Evolutionary conservation across 2,888 invertebrate species (phyloP).

Genomic region (Zaprionus lineosus): DNA sequence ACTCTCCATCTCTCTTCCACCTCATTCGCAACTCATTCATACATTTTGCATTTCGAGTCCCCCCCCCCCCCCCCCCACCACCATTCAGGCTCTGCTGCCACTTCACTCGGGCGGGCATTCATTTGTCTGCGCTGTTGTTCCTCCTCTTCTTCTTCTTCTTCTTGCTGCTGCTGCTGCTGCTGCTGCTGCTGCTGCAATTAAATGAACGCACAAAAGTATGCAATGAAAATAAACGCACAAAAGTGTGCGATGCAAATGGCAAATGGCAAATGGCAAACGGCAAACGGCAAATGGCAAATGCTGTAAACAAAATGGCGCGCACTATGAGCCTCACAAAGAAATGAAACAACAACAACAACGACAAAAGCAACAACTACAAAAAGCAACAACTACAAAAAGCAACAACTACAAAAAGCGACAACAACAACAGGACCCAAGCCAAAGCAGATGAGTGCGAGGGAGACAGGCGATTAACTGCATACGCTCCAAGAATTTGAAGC

Average conservation of each 20-base stretch:
- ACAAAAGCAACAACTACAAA: background rate
- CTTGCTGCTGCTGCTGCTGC: constrained; percentile 11
- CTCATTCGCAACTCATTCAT: too few relatives aligned
- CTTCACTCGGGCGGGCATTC: background rate
- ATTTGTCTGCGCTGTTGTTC: background rate
- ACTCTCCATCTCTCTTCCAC: background rate
- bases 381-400: too few relatives aligned
- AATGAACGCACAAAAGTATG: constrained; percentile 64
- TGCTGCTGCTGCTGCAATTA: constrained; percentile 58
- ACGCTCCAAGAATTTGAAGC: too few relatives aligned
- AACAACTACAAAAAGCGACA: too few relatives aligned
- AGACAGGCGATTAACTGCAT: background rate
- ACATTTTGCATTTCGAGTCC: too few relatives aligned
- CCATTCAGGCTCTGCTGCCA: background rate
- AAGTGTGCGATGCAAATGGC: constrained; percentile 25
- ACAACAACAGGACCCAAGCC: too few relatives aligned
- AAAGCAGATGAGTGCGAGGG: too few relatives aligned
- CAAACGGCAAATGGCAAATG: constrained; percentile 2
- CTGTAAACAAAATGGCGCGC: constrained; percentile 23
- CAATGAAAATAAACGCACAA: constrained; percentile 39
- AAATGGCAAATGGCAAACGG: too few relatives aligned
- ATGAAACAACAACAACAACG: constrained; percentile 3
- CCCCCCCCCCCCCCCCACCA: too few relatives aligned
- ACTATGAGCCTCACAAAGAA: constrained; percentile 9
- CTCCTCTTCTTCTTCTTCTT: background rate